Conservation (phyloP, 2,113 vertebrate species). For the Rhinolophus sinicus region DNA sequence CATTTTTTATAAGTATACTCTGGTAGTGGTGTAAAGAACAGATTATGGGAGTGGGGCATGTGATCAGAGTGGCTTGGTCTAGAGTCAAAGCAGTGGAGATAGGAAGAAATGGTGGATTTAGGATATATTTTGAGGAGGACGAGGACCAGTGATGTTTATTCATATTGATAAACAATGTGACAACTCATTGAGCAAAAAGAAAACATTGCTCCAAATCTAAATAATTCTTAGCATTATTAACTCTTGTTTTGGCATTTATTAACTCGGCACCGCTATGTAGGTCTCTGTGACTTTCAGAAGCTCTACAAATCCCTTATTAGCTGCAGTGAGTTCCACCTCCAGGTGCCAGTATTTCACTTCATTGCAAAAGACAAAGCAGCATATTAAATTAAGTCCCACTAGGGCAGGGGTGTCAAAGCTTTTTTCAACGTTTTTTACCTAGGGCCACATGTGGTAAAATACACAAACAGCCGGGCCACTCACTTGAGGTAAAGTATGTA, state of each 20-base stretch:
- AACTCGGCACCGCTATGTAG: not conserved
- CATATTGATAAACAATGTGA: not conserved
- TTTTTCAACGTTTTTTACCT: no score
- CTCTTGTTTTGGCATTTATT: conserved; percentile 1
- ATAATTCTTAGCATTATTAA: not conserved
- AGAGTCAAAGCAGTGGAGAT: not conserved
- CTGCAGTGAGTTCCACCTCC: not conserved
- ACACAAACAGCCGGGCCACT: no score
- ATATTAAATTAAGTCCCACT: not conserved
- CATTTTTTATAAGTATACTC: not conserved
- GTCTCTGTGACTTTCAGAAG: not conserved
- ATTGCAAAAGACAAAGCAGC: conserved; percentile 14
- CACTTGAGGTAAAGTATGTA: no score
- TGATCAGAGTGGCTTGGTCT: not conserved
- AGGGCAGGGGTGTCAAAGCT: no score
- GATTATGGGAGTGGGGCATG: not conserved
- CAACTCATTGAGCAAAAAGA: not conserved
- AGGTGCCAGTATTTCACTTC: conserved; percentile 42
- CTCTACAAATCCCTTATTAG: not conserved
- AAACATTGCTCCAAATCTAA: not conserved
- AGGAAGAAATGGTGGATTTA: not conserved
- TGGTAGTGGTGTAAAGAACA: not conserved
- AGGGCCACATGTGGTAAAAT: no score
- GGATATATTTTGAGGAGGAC: not conserved
- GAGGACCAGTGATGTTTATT: not conserved